A percentile compares a stretch with the other conserved stretches of the same genome.
phyloP scores from a whole-genome alignment of 2,797 vertebrate species.

The Rhinella marina region DNA sequence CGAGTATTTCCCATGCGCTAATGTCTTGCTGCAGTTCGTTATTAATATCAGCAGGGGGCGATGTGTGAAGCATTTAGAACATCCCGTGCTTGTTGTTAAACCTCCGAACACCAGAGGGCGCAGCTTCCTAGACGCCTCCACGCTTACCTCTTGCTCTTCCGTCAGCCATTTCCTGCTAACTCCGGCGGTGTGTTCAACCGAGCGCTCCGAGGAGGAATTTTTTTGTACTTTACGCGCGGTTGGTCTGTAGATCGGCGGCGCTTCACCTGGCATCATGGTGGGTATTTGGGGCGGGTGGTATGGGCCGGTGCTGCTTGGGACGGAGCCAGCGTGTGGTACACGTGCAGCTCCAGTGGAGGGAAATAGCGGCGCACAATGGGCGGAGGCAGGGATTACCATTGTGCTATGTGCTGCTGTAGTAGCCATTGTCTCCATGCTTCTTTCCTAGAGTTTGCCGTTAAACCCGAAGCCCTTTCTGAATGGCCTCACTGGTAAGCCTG shows the following conservation, averaged over 20 bases:
- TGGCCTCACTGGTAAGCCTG: constrained; percentile 94
- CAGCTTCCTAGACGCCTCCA: not conserved
- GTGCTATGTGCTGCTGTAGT: too few species aligned
- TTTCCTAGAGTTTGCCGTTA: constrained; percentile 89
- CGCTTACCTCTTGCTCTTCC: not conserved
- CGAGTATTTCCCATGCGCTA: not conserved
- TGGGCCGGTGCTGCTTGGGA: not conserved
- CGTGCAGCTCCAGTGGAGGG: not conserved
- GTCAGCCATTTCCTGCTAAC: constrained; percentile 68
- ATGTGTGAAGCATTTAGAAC: not conserved
- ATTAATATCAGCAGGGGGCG: not conserved
- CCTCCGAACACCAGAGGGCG: constrained; percentile 33
- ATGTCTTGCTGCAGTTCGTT: not conserved
- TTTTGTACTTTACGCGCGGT: constrained; percentile 16
- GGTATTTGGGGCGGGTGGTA: not conserved
- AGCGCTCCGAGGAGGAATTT: constrained; percentile 56
- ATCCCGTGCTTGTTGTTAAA: not conserved
- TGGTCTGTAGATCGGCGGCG: constrained; percentile 44
- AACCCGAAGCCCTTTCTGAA: constrained; percentile 98
- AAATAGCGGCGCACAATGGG: not conserved
- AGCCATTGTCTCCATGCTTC: not conserved
- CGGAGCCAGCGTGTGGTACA: not conserved
- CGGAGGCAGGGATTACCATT: too few species aligned
- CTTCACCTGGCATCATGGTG: constrained; percentile 38
- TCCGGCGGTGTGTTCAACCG: constrained; percentile 45